Conservation (phyloP, 92 coral and sea anemone genomes). For the Phenganax subtilis region DNA sequence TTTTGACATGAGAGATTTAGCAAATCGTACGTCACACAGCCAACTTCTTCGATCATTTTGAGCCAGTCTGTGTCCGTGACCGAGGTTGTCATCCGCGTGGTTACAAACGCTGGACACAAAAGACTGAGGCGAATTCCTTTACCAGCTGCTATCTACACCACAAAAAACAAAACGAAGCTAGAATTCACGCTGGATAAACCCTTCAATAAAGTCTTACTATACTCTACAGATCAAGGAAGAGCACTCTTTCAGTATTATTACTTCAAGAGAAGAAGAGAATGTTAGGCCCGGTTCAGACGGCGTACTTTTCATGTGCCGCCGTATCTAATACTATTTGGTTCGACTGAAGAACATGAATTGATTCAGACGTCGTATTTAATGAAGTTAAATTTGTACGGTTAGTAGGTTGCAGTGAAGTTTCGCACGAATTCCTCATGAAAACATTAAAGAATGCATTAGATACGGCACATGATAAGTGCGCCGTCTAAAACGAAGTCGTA, state of each 20-base stretch:
- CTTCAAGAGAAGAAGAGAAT: background rate
- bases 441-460: too few relatives aligned
- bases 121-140: slow-evolving; percentile 80
- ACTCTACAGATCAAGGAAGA: background rate
- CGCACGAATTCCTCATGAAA: too few relatives aligned
- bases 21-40: slow-evolving; percentile 55
- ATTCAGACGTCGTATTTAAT: too few relatives aligned
- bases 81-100: slow-evolving; percentile 56
- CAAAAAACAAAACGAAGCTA: background rate
- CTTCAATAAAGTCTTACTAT: background rate
- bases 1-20: background rate
- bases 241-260: background rate
- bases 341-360: too few relatives aligned
- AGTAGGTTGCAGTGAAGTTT: too few relatives aligned
- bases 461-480: too few relatives aligned
- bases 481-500: too few relatives aligned
- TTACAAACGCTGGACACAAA: slow-evolving; percentile 72
- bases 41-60: slow-evolving; percentile 46
- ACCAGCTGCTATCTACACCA: background rate
- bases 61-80: slow-evolving; percentile 42
- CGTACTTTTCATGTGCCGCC: too few relatives aligned
- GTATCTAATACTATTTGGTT: too few relatives aligned
- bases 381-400: too few relatives aligned
- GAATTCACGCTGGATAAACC: background rate
- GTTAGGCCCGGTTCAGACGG: too few relatives aligned